These are phyloP conservation scores for Drosophila cracens DNA, from an alignment of 2,888 invertebrate genomes.

Conservation along the genomic window DNA sequence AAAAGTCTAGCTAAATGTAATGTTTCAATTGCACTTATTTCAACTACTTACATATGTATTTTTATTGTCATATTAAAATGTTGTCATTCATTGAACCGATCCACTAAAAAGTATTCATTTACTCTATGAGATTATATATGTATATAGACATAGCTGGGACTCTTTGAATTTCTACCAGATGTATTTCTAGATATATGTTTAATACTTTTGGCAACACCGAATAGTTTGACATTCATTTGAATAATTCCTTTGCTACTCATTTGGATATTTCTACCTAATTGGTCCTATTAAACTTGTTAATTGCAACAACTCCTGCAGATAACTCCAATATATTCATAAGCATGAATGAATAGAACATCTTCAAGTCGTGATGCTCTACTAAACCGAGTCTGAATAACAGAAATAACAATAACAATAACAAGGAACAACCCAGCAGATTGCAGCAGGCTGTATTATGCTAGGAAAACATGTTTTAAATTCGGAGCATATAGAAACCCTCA, in stretches of 20 bases:
- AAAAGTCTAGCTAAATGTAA: slow-evolving; percentile 60
- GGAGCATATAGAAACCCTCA: background rate
- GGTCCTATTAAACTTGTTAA: background rate
- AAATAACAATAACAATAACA: too few relatives aligned
- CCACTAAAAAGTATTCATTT: background rate
- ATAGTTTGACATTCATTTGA: background rate
- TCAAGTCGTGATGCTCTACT: too few relatives aligned
- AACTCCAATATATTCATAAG: background rate
- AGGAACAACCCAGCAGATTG: background rate
- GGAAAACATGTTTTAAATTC: background rate
- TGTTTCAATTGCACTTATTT: slow-evolving; percentile 28
- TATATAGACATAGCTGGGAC: background rate
- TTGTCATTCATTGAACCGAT: slow-evolving; percentile 10
- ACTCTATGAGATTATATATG: background rate
- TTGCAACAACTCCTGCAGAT: background rate
- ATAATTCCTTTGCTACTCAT: background rate
- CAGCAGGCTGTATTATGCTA: too few relatives aligned
- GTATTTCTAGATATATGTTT: background rate
- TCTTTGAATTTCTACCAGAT: too few relatives aligned
- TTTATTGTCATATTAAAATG: slow-evolving; percentile 34
- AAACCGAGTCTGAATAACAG: too few relatives aligned
- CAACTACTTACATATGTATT: slow-evolving; percentile 19
- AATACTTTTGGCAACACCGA: background rate
- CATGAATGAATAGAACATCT: too few relatives aligned
- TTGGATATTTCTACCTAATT: background rate